A percentile compares a stretch with the other conserved stretches of the same genome.
Conservation (phyloP, 2,113 vertebrate species). For the Athene noctua region DNA sequence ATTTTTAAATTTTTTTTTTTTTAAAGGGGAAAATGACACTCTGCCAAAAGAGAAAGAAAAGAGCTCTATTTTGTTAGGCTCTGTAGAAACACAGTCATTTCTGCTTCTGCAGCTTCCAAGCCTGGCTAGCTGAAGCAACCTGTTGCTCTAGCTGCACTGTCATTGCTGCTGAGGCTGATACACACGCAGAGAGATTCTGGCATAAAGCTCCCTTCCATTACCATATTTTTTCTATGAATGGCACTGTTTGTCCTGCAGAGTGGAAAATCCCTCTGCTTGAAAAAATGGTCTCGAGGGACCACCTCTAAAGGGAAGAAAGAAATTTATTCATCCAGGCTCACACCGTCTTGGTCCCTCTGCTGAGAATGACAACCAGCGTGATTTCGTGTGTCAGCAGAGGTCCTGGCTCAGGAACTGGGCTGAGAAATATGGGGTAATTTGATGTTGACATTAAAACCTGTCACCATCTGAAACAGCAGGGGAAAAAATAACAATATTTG, state of each 20-base stretch:
- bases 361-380: constrained; percentile 15
- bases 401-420: not conserved
- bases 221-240: constrained; percentile 59
- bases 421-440: constrained; percentile 59
- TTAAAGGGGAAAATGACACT: not conserved
- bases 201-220: constrained; percentile 45
- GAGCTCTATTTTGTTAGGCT: not conserved
- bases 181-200: not conserved
- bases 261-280: constrained; percentile 58
- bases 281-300: constrained; percentile 11
- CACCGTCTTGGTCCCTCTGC: not conserved
- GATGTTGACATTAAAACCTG: constrained; percentile 60
- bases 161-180: not conserved
- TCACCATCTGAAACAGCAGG: constrained; percentile 38
- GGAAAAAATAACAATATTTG: constrained; percentile 13
- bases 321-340: constrained; percentile 36
- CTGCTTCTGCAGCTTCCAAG: not conserved
- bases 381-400: not conserved
- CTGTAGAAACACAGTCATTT: not conserved
- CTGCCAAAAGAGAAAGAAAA: not conserved
- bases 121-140: not conserved
- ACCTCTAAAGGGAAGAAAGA: not conserved
- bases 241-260: constrained; percentile 45
- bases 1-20: not conserved
- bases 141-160: constrained; percentile 52